Evolutionary conservation across 2,113 vertebrate genomes (phyloP).

Genomic region (Myrmecophaga tridactyla): DNA sequence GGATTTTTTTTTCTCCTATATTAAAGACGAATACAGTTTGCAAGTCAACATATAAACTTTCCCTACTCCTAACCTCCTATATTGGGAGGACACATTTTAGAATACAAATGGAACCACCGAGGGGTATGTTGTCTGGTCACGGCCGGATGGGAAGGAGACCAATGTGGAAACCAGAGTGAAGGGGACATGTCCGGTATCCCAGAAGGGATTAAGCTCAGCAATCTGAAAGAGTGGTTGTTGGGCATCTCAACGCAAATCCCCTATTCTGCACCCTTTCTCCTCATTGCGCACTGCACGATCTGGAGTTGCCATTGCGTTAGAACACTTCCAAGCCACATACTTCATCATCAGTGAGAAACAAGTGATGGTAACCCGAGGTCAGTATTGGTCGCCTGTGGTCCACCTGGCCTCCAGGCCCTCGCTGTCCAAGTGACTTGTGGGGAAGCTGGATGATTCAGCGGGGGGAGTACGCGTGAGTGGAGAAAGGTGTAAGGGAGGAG

Average conservation of each 20-base stretch:
- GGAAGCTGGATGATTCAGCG: neutral
- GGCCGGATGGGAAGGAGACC: neutral
- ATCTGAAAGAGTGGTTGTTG: neutral
- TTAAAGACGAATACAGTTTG: neutral
- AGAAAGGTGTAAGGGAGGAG: neutral
- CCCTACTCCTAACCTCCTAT: neutral
- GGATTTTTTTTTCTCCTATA: neutral
- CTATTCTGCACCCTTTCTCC: neutral
- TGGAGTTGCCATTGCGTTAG: neutral
- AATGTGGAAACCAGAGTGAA: neutral
- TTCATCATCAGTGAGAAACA: neutral
- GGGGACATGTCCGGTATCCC: neutral
- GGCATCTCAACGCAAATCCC: neutral
- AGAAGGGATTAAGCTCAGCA: neutral
- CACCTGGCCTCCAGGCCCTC: neutral
- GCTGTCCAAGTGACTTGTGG: neutral
- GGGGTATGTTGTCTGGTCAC: neutral
- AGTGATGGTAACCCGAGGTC: too few relatives aligned
- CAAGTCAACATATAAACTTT: neutral
- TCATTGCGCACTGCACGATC: too few relatives aligned
- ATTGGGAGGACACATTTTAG: neutral
- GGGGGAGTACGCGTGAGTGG: neutral
- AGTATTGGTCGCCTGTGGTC: rapidly evolving
- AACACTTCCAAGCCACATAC: neutral
- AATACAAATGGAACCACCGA: neutral